Conservation (phyloP, 2,113 vertebrate species). For the Maccullochella peelii region DNA sequence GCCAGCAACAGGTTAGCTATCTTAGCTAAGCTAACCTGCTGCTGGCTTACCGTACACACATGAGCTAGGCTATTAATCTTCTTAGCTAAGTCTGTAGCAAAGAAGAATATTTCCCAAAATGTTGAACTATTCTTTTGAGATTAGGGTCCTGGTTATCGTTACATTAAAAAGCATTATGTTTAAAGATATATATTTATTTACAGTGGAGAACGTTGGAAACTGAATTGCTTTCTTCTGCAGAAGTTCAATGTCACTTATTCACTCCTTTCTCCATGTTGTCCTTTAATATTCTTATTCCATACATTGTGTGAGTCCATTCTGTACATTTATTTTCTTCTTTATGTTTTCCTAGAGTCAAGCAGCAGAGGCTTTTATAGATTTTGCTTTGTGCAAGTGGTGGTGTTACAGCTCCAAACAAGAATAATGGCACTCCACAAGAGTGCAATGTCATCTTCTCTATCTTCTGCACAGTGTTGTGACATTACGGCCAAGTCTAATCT, state of each 20-base stretch:
- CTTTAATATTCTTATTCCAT: background rate
- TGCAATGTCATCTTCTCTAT: slow-evolving; percentile 20
- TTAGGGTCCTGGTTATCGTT: background rate
- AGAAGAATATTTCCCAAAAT: background rate
- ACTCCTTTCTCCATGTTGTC: background rate
- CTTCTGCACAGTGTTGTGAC: slow-evolving; percentile 2
- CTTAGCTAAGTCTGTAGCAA: background rate
- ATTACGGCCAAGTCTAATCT: slow-evolving; percentile 2
- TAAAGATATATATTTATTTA: background rate
- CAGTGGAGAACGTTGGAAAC: background rate
- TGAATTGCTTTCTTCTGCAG: background rate
- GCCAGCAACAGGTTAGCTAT: background rate
- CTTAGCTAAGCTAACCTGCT: background rate
- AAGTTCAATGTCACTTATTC: background rate
- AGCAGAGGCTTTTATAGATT: slow-evolving; percentile 5
- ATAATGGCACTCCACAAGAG: slow-evolving; percentile 4
- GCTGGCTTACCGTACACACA: background rate
- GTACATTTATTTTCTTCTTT: background rate
- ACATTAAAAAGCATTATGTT: background rate
- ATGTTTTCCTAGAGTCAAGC: background rate
- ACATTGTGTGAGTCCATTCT: background rate
- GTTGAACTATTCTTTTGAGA: background rate
- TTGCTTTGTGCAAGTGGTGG: background rate
- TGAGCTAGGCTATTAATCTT: background rate
- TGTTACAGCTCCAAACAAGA: slow-evolving; percentile 26